Evolutionary conservation across 2,888 invertebrate species (phyloP).

Genomic region (Dilophus febrilis): DNA sequence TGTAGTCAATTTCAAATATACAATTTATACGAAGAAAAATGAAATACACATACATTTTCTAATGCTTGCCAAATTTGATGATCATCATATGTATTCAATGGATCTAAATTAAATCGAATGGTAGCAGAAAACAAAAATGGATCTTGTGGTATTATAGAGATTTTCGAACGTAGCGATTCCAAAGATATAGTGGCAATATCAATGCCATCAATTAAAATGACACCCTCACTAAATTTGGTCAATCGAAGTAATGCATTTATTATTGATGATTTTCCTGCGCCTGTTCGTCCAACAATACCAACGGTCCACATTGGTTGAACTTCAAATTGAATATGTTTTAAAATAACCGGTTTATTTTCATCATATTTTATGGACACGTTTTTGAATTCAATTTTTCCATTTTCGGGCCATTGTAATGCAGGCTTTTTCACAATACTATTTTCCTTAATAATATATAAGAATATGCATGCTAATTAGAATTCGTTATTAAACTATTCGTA

Average conservation of each 20-base stretch:
- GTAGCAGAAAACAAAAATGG: constrained; percentile 62
- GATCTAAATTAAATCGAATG: constrained; percentile 59
- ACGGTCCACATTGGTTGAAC: constrained; percentile 36
- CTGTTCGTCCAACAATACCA: constrained; percentile 43
- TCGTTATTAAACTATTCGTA: not conserved
- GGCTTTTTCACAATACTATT: constrained; percentile 18
- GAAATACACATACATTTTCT: constrained; percentile 25
- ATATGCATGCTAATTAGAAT: not conserved
- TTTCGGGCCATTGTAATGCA: constrained; percentile 31
- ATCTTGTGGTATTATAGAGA: constrained; percentile 77
- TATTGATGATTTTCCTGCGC: constrained; percentile 44
- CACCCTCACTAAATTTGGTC: constrained; percentile 46
- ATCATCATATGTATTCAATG: constrained; percentile 50
- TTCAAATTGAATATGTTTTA: constrained; percentile 34
- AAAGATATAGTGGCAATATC: constrained; percentile 47
- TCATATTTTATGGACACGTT: constrained; percentile 36
- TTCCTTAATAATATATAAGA: constrained; percentile 17
- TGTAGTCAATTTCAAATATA: not conserved
- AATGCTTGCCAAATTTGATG: constrained; percentile 51
- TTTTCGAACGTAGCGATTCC: constrained; percentile 49
- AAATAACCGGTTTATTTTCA: constrained; percentile 33
- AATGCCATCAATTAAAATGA: constrained; percentile 50
- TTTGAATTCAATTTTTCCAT: constrained; percentile 33
- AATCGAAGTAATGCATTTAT: constrained; percentile 56
- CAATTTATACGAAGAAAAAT: too few species aligned